Evolutionary conservation across 2,888 invertebrate species (phyloP).

Genomic region (Xanthorhoe spadicearia): DNA sequence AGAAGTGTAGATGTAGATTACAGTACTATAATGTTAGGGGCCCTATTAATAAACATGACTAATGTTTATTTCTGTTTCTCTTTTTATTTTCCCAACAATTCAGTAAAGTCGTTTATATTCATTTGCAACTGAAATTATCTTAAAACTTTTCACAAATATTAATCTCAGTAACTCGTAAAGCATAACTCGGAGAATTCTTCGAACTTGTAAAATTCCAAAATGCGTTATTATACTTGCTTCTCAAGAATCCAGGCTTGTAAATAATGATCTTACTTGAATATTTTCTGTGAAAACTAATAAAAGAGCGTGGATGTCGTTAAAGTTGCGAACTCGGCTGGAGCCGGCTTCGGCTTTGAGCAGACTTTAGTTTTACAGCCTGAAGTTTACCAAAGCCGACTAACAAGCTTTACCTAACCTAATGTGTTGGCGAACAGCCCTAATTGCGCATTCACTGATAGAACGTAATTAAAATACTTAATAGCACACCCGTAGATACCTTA

Average conservation of each 20-base stretch:
- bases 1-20: too few species aligned
- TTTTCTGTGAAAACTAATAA: conserved; percentile 37
- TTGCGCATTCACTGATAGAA: not conserved
- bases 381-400: conserved; percentile 5
- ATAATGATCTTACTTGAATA: conserved; percentile 37
- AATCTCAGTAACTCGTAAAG: conserved; percentile 5
- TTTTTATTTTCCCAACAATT: not conserved
- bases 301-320: conserved; percentile 22
- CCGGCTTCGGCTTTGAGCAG: conserved; percentile 8
- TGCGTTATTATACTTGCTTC: conserved; percentile 6
- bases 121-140: conserved; percentile 1
- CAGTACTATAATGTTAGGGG: conserved; percentile 11
- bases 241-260: conserved; percentile 26
- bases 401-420: not conserved
- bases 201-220: conserved; percentile 17
- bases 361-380: conserved; percentile 7
- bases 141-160: conserved; percentile 13
- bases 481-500: too few species aligned
- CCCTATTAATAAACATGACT: conserved; percentile 21
- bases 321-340: conserved; percentile 6
- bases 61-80: conserved; percentile 15
- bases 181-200: conserved; percentile 10
- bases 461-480: not conserved
- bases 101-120: conserved; percentile 7
- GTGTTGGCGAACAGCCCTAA: not conserved